These are phyloP conservation scores for Neostethus bicornis DNA, from an alignment of 2,797 vertebrate species.

Conservation along the genomic window DNA sequence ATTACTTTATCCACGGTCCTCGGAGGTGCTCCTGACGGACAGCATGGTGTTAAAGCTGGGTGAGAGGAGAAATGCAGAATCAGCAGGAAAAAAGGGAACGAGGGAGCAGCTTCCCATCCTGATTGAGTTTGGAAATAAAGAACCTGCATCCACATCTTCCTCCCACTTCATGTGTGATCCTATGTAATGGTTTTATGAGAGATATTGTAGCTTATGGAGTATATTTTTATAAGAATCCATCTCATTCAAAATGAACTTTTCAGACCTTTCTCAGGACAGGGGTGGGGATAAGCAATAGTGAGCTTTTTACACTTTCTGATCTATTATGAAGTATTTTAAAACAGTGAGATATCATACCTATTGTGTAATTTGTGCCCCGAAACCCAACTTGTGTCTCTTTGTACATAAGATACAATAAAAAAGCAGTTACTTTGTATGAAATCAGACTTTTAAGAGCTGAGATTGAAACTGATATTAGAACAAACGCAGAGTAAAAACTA, in stretches of 20 bases:
- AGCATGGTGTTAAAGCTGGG: constrained; percentile 27
- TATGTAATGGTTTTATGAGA: constrained; percentile 56
- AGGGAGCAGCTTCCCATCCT: constrained; percentile 31
- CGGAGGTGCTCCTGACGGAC: constrained; percentile 38
- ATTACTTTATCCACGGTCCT: constrained; percentile 40
- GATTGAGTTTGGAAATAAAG: constrained; percentile 30
- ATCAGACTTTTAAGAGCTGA: constrained; percentile 62
- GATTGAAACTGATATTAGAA: constrained; percentile 54
- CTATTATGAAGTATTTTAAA: no score
- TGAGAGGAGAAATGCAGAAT: constrained; percentile 38
- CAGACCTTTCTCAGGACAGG: no score
- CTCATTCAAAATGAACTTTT: no score
- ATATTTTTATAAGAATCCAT: no score
- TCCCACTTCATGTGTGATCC: constrained; percentile 27
- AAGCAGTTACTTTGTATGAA: no score
- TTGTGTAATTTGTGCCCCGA: no score
- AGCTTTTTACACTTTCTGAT: no score
- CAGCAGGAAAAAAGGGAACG: constrained; percentile 42
- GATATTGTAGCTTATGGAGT: constrained; percentile 51
- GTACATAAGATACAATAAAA: no score
- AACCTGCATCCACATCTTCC: constrained; percentile 16
- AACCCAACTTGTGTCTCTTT: no score
- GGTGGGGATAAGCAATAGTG: no score
- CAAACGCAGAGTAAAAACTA: constrained; percentile 39
- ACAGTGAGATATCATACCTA: no score